phyloP scores from a whole-genome alignment of 2,888 invertebrate genomes.

The Gandaritis pyraliata region DNA sequence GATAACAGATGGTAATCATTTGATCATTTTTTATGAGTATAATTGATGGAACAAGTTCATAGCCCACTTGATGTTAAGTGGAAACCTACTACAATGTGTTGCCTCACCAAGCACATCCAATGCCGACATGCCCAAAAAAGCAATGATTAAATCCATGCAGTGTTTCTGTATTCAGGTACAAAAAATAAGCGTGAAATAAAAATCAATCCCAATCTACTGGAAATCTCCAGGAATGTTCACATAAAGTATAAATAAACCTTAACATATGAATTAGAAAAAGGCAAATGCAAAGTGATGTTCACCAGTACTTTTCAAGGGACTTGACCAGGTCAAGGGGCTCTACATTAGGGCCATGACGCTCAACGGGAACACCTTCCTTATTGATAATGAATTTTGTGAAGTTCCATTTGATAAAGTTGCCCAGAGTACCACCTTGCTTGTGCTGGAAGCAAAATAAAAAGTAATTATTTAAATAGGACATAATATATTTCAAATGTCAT shows the following conservation, averaged over 20 bases:
- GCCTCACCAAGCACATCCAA: background rate
- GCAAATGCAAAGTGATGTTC: conserved; percentile 39
- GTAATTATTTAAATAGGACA: background rate
- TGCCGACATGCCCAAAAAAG: too few relatives aligned
- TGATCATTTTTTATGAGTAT: too few relatives aligned
- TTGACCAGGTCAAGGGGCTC: conserved; percentile 80
- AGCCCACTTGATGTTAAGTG: too few relatives aligned
- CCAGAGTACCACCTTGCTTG: conserved; percentile 82
- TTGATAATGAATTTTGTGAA: conserved; percentile 93
- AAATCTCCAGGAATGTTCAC: conserved; percentile 31
- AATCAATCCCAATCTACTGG: conserved; percentile 14
- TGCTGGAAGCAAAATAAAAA: conserved; percentile 54
- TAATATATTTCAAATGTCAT: too few relatives aligned
- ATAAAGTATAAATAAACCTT: conserved; percentile 19
- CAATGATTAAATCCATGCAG: too few relatives aligned
- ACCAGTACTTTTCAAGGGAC: conserved; percentile 85
- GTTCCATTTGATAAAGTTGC: conserved; percentile 92
- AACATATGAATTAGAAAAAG: conserved; percentile 6
- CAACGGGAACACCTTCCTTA: conserved; percentile 88
- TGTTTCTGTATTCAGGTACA: too few relatives aligned
- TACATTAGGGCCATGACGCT: conserved; percentile 86
- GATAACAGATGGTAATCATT: too few relatives aligned
- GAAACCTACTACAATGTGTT: background rate
- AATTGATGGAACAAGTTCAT: too few relatives aligned
- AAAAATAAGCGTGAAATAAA: conserved; percentile 14